Evolutionary conservation across 2,797 vertebrate species (phyloP), one percentile per base, ranked within the genome.

Genomic region (Cyclura pinguis): DNA sequence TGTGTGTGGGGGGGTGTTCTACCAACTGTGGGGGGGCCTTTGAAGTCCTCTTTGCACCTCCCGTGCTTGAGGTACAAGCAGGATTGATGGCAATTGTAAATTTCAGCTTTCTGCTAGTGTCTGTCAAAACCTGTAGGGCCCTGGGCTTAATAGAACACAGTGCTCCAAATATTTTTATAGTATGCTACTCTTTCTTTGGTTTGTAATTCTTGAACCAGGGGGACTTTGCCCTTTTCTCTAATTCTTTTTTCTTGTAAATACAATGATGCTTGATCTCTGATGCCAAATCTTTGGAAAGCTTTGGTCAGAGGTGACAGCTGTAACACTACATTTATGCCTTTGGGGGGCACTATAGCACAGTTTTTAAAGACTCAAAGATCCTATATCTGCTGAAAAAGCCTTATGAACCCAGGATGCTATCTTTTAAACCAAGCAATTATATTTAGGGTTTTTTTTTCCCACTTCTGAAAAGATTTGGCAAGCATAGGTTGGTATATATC

Each of bases 321-420:
- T 27, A 80, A 87, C 86, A 32, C 5, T 52, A 82, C 83, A 52
- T 47, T 64, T 29, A n/a, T 86, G 90, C 96, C 96, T 96, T 94
- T 87, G 95, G 96, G 91, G 96, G 96, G 96, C 96, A 87, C 90
- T 82, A 4, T 91, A 96, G 93, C 94, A 96, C 91, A 92, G 91
- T 90, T 95, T 96, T 96, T 95, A 80, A 7, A 62, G 50, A 38
- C 32, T 72, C 14, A 12, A n/a, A 62, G 72, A n/a, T 74, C 50
- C 32, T 20, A 0, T 24, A 3, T 76, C 12, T 67, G 22, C 22
- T 78, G n/a, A 13, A 72, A 91, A 80, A 74, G 14, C 42, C 27
- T 9, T 4, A 22, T n/a, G 47, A 27, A 0, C 12, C 0, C 0
- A 0, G 2, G 1, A 6, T 5, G 57, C 12, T 1, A 86, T 87